Evolutionary conservation across 2,888 invertebrate species (phyloP).

Genomic region (Trachelus stipa): DNA sequence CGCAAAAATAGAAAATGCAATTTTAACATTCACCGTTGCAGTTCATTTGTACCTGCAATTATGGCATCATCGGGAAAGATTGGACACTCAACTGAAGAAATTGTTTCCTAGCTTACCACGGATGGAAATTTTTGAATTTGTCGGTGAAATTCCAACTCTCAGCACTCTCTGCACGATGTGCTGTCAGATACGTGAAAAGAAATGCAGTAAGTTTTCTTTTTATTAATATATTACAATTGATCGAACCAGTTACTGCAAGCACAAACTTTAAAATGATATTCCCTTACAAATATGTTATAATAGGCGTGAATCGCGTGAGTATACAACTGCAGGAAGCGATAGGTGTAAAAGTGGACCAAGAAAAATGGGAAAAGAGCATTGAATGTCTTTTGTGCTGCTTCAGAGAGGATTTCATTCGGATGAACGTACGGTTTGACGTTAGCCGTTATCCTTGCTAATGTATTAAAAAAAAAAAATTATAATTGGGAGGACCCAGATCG

Average conservation of each 20-base stretch:
- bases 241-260: too few relatives aligned
- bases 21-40: slow-evolving; percentile 13
- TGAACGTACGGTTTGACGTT: slow-evolving; percentile 35
- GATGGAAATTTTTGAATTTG: slow-evolving; percentile 38
- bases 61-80: slow-evolving; percentile 44
- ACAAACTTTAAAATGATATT: too few relatives aligned
- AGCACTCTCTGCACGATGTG: slow-evolving; percentile 42
- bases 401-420: slow-evolving; percentile 30
- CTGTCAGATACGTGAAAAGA: slow-evolving; percentile 36
- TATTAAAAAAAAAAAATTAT: not conserved
- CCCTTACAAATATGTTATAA: slow-evolving; percentile 13
- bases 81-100: slow-evolving; percentile 35
- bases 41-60: slow-evolving; percentile 41
- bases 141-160: slow-evolving; percentile 40
- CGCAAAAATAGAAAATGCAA: too few relatives aligned
- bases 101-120: slow-evolving; percentile 36
- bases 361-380: slow-evolving; percentile 31
- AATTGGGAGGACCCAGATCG: too few relatives aligned
- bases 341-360: slow-evolving; percentile 21
- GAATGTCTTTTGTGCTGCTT: slow-evolving; percentile 34
- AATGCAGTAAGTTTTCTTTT: slow-evolving; percentile 33
- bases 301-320: slow-evolving; percentile 35
- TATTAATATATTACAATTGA: not conserved
- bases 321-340: slow-evolving; percentile 38
- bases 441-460: slow-evolving; percentile 21